These are phyloP conservation scores for Xiphophorus birchmanni DNA, from an alignment of 2,797 vertebrate genomes.

Conservation along the genomic window DNA sequence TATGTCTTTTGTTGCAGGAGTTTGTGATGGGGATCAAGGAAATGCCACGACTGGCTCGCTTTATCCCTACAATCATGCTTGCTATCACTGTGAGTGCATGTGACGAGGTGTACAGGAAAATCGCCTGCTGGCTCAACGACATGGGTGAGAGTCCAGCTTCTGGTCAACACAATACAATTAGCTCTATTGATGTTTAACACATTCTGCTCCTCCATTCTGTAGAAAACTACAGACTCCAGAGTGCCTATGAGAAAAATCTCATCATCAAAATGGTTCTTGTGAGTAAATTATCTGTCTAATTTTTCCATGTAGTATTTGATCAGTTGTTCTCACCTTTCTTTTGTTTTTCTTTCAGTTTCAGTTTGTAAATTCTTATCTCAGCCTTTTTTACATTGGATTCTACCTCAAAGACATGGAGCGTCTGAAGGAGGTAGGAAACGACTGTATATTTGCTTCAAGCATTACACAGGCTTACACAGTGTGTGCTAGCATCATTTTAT, in stretches of 20 bases:
- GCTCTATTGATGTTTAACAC: neutral
- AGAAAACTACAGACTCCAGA: conserved; percentile 99
- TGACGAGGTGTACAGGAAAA: conserved; percentile 96
- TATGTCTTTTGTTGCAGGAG: conserved; percentile 79
- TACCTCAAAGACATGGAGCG: conserved; percentile 99
- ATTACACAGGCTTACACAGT: conserved; percentile 8
- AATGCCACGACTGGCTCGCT: conserved; percentile 89
- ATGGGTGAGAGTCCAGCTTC: conserved; percentile 84
- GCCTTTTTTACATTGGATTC: conserved; percentile 99
- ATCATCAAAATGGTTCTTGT: conserved; percentile 99
- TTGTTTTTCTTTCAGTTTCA: conserved; percentile 87
- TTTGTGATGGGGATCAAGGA: conserved; percentile 93
- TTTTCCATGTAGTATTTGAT: neutral
- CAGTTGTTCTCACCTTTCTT: conserved; percentile 1
- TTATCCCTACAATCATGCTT: conserved; percentile 94
- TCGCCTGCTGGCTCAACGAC: conserved; percentile 96
- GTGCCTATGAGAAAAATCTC: conserved; percentile 98
- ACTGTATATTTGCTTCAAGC: neutral
- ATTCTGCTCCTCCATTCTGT: conserved; percentile 25
- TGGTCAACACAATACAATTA: neutral
- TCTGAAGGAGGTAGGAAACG: conserved; percentile 91
- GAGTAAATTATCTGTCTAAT: conserved; percentile 67
- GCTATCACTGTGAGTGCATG: conserved; percentile 93
- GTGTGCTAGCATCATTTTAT: conserved; percentile 4
- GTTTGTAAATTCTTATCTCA: conserved; percentile 99